Conservation (phyloP, 2,113 vertebrate genomes). For the Penelope pileata region DNA sequence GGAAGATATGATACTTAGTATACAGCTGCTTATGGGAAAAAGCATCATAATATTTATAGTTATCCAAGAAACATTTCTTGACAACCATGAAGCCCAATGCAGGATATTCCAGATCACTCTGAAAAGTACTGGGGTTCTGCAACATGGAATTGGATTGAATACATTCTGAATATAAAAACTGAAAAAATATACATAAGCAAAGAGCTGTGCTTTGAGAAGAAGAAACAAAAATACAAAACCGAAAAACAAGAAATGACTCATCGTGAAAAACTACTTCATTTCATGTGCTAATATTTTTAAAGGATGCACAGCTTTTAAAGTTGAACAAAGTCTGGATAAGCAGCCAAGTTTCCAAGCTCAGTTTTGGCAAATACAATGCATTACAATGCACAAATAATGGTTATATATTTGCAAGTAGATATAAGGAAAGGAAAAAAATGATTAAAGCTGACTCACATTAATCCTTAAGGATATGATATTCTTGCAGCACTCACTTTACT, state of each 20-base stretch:
- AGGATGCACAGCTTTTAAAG: background rate
- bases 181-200: background rate
- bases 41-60: rapidly evolving
- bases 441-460: background rate
- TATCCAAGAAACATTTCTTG: background rate
- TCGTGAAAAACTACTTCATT: background rate
- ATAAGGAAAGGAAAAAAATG: background rate
- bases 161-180: background rate
- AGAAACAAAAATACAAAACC: background rate
- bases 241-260: background rate
- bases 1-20: background rate
- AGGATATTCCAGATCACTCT: background rate
- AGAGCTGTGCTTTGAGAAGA: background rate
- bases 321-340: background rate
- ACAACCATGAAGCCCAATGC: rapidly evolving
- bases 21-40: background rate
- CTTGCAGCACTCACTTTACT: background rate
- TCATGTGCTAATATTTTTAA: background rate
- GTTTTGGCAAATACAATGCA: background rate
- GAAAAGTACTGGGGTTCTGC: background rate
- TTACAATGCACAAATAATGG: background rate
- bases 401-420: background rate
- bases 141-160: background rate
- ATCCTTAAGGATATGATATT: background rate
- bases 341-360: background rate